Evolutionary conservation across 2,888 invertebrate species (phyloP), one percentile per base, ranked within the genome.

Genomic region (Cosmia pyralina): DNA sequence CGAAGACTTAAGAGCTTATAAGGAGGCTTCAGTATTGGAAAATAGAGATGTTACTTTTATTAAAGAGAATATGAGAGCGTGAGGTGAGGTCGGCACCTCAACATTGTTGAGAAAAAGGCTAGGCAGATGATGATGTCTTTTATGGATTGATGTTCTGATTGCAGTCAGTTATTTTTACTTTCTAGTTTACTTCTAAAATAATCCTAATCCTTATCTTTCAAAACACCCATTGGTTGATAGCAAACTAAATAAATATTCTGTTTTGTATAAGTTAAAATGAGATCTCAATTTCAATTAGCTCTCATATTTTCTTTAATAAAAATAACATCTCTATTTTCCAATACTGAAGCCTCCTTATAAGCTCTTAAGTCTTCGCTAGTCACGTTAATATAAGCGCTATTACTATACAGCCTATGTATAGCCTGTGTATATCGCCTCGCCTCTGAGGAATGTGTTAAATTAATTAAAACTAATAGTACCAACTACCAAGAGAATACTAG

Each of bases 381-480:
- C 19, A 44, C 0, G 17, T 52, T 62, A 65, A 69, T 62, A 53
- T 69, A 66, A 60, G 28, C 70, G 19, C 52, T 59, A 41, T 17
- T 28, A 17, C 7, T 52, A 50, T 58, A 48, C n/a, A n/a, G n/a
- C 1, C 34, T 41, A 63, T n/a, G 4, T 38, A 11, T 57, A 17
- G 34, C n/a, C n/a, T n/a, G n/a, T n/a, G n/a, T 53, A 34, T 34
- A 22, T 44, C 15, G 44, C 19, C 46, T 60, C n/a, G 53, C 55
- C 17, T 28, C 46, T 52, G 79, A 76, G 72, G 74, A 59, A 53
- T 82, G 66, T 68, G 69, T 70, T 86, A 85, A 89, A 84, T 72
- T 83, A 88, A 88, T 89, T 86, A 85, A 72, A 85, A 85, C 81
- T 80, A 75, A 85, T 82, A 81, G 71, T 48, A 44, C n/a, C 34